Base-by-base conservation (phyloP, 2,888 invertebrate genomes). In the Mallateleia sp. region DNA sequence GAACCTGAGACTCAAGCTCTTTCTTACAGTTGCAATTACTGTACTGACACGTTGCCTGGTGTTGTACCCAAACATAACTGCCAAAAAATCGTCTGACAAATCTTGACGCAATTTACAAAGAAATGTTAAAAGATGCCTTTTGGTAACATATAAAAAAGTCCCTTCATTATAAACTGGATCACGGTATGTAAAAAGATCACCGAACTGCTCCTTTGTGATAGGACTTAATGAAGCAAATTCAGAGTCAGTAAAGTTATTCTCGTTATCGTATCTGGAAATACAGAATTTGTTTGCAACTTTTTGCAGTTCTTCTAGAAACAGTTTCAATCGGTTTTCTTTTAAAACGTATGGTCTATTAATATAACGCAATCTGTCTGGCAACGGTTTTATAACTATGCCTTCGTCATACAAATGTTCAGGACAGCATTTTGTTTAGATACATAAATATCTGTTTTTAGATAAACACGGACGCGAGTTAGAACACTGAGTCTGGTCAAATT, bases 31-130 rank as follows among this genome's bases (percentile, higher is more conserved):
- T 25, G 14, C 18, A 7, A 67, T 47, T 14, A 32, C 58, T 9
- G 52, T 42, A 18, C 72, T 77, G 8, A 62, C 62, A 7, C 56
- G 32, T 24, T 77, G 71, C n/a, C n/a, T n/a, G n/a, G n/a, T n/a
- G n/a, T n/a, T n/a, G n/a, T n/a, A n/a, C n/a, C n/a, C n/a, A n/a
- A n/a, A n/a, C n/a, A n/a, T n/a, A n/a, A n/a, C n/a, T n/a, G n/a
- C n/a, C n/a, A n/a, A n/a, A n/a, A n/a, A n/a, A 9, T 78, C 78
- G 38, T 66, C 56, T 22, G 56, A 56, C 15, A 56, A 25, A 58
- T 66, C 54, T 22, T n/a, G n/a, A n/a, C n/a, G n/a, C n/a, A n/a
- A n/a, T n/a, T n/a, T n/a, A n/a, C n/a, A n/a, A n/a, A n/a, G n/a
- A 45, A 45, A 45, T n/a, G 45, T 45, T n/a, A 45, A n/a, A n/a